Conservation (phyloP, 2,113 vertebrate genomes). For the Oryzias celebensis region DNA sequence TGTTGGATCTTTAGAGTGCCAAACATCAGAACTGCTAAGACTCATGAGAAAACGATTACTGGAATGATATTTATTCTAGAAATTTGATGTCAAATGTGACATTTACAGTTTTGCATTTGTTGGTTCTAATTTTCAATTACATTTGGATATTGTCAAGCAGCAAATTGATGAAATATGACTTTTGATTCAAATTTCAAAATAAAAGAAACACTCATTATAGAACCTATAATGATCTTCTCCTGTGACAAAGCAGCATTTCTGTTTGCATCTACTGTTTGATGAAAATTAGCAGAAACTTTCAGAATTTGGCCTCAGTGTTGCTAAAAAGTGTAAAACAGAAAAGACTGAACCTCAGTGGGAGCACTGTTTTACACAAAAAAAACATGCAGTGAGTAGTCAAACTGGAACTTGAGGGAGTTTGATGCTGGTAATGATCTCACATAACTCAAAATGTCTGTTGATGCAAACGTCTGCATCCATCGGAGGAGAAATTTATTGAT, state of each 20-base stretch:
- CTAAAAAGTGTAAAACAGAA: slow-evolving; percentile 17
- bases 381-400: slow-evolving; percentile 1
- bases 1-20: too few relatives aligned
- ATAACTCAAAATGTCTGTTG: slow-evolving; percentile 15
- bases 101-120: too few relatives aligned
- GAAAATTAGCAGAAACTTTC: too few relatives aligned
- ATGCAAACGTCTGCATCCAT: slow-evolving; percentile 9
- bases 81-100: too few relatives aligned
- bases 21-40: too few relatives aligned
- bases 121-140: too few relatives aligned
- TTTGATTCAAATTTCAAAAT: background rate
- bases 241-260: too few relatives aligned
- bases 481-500: slow-evolving; percentile 11
- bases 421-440: slow-evolving; percentile 11
- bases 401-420: slow-evolving; percentile 3
- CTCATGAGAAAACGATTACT: background rate
- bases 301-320: slow-evolving; percentile 7
- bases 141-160: background rate
- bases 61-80: background rate
- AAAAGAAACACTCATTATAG: too few relatives aligned
- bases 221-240: too few relatives aligned
- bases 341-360: background rate
- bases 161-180: background rate
- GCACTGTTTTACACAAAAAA: slow-evolving; percentile 1
- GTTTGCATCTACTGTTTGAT: too few relatives aligned